Evolutionary conservation across 2,888 invertebrate species (phyloP), one percentile per base, ranked within the genome.

Genomic region (Darwinula stevensoni): DNA sequence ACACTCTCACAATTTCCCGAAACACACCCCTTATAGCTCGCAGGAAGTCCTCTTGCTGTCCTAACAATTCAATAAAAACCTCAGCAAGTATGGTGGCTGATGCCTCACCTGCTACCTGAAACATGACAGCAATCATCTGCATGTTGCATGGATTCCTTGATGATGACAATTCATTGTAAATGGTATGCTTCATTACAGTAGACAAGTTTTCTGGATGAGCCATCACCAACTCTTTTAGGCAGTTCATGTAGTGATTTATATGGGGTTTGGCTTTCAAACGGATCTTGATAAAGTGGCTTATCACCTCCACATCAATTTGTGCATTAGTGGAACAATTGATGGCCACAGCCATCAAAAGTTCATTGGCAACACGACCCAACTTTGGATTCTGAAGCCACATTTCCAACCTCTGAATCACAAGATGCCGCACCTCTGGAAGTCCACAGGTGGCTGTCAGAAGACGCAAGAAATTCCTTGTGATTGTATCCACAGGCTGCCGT

Each of bases 351-450:
- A 84, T 71, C 16, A 94, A 54, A 33, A 94, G 52, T 52, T 91
- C 91, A 49, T 86, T 84, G 0, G 84, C 84, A 14, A 73, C 67
- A 43, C 78, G 68, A 58, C 76, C 74, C 33, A 86, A 54, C 59
- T 91, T 94, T 36, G 86, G 84, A 48, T 88, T 88, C 49, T 86
- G 84, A 35, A 91, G 58, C 88, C 88, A 91, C 42, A 72, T 65
- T 49, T 91, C 91, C 14, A 91, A 58, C 1, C 75, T 66, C 1
- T 70, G 65, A 2, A 72, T 68, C 1, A 73, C 68, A 32, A 72
- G 63, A 43, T 69, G 62, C 14, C 82, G 61, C 38, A 82, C 69
- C 60, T 86, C 84, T 1, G 67, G 65, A 35, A 84, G 65, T 0
- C 91, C 88, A 39, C 75, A 71, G 0, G 82, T 68, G 1, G 70